A percentile compares a stretch with the other conserved stretches of the same genome.
Evolutionary conservation across 2,888 invertebrate species (phyloP).

Genomic region (Oegoconia quadripuncta): DNA sequence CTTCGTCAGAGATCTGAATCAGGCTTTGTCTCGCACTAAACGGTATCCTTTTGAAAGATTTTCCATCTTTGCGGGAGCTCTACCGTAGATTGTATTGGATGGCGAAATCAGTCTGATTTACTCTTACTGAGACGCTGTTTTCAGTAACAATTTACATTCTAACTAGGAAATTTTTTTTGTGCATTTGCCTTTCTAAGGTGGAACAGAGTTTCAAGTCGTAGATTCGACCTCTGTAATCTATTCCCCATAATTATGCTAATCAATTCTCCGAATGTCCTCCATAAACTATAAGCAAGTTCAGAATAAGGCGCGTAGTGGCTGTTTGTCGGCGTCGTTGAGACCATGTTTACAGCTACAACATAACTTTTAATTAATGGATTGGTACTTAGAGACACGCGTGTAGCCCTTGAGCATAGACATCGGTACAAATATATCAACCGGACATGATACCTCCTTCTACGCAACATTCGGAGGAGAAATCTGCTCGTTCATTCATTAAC

Average conservation of each 20-base stretch:
- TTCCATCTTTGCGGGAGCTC: constrained; percentile 61
- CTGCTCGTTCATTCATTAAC: no score
- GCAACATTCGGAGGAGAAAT: not conserved
- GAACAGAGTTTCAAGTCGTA: not conserved
- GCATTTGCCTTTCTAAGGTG: not conserved
- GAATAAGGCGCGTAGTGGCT: constrained; percentile 48
- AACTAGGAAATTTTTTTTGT: constrained; percentile 1
- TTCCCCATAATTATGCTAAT: constrained; percentile 45
- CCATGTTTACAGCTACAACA: constrained; percentile 64
- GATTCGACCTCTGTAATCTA: constrained; percentile 31
- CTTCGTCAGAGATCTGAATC: constrained; percentile 66
- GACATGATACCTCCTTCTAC: constrained; percentile 21
- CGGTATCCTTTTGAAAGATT: constrained; percentile 74
- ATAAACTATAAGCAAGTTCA: constrained; percentile 45
- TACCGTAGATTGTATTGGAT: constrained; percentile 57
- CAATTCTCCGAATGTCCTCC: constrained; percentile 52
- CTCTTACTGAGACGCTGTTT: constrained; percentile 33
- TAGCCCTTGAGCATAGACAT: constrained; percentile 48
- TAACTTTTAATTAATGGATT: constrained; percentile 79
- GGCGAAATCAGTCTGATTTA: constrained; percentile 49
- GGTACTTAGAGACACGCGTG: constrained; percentile 69
- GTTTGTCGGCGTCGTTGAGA: constrained; percentile 52
- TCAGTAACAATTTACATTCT: constrained; percentile 6
- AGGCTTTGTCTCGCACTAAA: constrained; percentile 74
- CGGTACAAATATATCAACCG: constrained; percentile 47